These are phyloP conservation scores for Asteroscopus sphinx DNA, from an alignment of 2,888 invertebrate genomes.

Conservation along the genomic window DNA sequence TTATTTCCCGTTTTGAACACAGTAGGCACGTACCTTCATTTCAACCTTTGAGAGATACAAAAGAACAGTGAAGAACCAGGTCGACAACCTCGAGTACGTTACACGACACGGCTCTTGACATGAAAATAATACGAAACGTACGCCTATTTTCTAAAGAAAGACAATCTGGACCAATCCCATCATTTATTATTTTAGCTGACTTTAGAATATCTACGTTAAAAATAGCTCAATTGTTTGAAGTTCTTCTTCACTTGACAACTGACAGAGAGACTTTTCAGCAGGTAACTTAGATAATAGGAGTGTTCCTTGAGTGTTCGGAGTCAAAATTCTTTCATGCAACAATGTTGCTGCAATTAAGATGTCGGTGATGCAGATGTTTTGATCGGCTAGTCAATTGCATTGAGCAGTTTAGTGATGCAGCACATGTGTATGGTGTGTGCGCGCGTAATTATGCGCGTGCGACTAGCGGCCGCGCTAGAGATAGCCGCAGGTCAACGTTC, in stretches of 20 bases:
- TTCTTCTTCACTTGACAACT: constrained; percentile 3
- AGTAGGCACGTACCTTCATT: constrained; percentile 79
- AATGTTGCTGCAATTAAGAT: constrained; percentile 22
- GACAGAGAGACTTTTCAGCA: background rate
- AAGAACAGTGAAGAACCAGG: constrained; percentile 74
- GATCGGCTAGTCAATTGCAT: constrained; percentile 45
- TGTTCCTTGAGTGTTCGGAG: background rate
- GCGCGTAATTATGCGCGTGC: constrained; percentile 79
- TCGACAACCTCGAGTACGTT: constrained; percentile 79
- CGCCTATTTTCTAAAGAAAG: constrained; percentile 40
- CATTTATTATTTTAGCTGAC: constrained; percentile 29
- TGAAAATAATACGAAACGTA: constrained; percentile 47
- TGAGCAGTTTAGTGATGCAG: constrained; percentile 48
- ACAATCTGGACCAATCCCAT: constrained; percentile 29
- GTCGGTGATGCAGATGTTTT: constrained; percentile 29
- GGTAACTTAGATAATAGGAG: too few relatives aligned
- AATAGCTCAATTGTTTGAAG: constrained; percentile 7
- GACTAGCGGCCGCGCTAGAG: constrained; percentile 82
- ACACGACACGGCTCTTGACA: constrained; percentile 72
- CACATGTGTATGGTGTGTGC: constrained; percentile 59
- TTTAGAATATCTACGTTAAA: constrained; percentile 6
- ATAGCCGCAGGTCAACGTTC: constrained; percentile 88
- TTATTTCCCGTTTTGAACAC: constrained; percentile 85
- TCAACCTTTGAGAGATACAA: constrained; percentile 80
- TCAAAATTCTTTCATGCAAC: constrained; percentile 10